Percentiles rank a stretch among this genome's conserved stretches.
These are phyloP conservation scores for Alfaro cultratus DNA, from an alignment of 2,797 vertebrate species.

Conservation along the genomic window DNA sequence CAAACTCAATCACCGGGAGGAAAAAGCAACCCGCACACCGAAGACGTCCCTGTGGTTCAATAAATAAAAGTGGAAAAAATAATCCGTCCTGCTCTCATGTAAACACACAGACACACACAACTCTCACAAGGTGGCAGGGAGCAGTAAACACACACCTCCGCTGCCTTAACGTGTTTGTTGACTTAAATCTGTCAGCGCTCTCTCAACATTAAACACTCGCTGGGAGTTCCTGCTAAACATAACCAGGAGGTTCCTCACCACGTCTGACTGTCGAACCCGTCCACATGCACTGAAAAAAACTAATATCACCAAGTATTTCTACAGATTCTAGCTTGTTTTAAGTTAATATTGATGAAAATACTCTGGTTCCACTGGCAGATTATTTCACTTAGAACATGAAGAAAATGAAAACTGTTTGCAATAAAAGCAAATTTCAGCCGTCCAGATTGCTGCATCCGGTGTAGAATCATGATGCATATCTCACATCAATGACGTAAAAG, in stretches of 20 bases:
- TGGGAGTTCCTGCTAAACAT: constrained; percentile 56
- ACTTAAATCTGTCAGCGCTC: constrained; percentile 50
- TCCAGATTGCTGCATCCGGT: too few relatives aligned
- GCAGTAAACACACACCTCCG: constrained; percentile 53
- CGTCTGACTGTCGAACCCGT: background rate
- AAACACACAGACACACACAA: constrained; percentile 37
- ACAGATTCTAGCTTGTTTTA: too few relatives aligned
- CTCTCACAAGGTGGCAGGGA: constrained; percentile 31
- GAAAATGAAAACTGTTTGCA: too few relatives aligned
- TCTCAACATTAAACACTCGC: constrained; percentile 61
- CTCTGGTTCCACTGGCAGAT: too few relatives aligned
- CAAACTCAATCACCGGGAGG: constrained; percentile 38
- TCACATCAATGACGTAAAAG: too few relatives aligned
- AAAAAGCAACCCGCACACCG: constrained; percentile 16
- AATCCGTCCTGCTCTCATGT: constrained; percentile 24
- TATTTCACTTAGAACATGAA: too few relatives aligned
- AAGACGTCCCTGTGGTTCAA: constrained; percentile 49
- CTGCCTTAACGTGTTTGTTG: constrained; percentile 44
- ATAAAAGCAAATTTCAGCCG: too few relatives aligned
- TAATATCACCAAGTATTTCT: too few relatives aligned
- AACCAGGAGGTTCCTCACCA: constrained; percentile 16
- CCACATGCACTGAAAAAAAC: background rate
- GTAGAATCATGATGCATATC: too few relatives aligned
- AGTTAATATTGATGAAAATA: too few relatives aligned
- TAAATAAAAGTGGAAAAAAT: constrained; percentile 47